Evolutionary conservation across 2,113 vertebrate genomes (phyloP).

Genomic region (Tachysurus vachellii): DNA sequence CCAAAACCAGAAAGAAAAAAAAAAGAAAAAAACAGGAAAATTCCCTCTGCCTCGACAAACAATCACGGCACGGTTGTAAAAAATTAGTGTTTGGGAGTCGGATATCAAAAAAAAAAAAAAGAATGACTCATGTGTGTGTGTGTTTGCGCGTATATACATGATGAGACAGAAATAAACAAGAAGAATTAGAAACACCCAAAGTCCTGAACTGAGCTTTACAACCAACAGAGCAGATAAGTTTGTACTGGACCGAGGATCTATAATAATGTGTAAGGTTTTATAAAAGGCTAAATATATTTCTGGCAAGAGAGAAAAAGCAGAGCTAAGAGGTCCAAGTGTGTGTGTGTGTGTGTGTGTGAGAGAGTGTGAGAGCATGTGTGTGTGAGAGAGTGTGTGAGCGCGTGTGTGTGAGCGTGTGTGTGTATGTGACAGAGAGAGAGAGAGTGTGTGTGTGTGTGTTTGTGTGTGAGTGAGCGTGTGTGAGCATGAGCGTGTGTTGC

Average conservation of each 20-base stretch:
- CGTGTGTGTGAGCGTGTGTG: no score
- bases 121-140: neutral
- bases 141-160: neutral
- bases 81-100: neutral
- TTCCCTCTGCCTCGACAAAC: constrained; percentile 68
- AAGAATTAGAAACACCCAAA: constrained; percentile 1
- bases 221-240: neutral
- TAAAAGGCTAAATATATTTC: neutral
- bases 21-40: constrained; percentile 61
- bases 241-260: neutral
- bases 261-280: neutral
- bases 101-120: neutral
- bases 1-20: constrained; percentile 71
- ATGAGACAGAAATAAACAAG: neutral
- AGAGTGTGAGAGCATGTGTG: no score
- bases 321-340: constrained; percentile 40
- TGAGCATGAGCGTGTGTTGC: no score
- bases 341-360: constrained; percentile 27
- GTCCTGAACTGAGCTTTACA: neutral
- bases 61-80: constrained; percentile 45
- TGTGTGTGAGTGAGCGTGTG: constrained; percentile 10
- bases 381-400: no score
- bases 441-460: no score
- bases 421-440: no score
- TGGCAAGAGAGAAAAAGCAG: constrained; percentile 64